Evolutionary conservation across 2,888 invertebrate species (phyloP).

Genomic region (Biston stratarius): DNA sequence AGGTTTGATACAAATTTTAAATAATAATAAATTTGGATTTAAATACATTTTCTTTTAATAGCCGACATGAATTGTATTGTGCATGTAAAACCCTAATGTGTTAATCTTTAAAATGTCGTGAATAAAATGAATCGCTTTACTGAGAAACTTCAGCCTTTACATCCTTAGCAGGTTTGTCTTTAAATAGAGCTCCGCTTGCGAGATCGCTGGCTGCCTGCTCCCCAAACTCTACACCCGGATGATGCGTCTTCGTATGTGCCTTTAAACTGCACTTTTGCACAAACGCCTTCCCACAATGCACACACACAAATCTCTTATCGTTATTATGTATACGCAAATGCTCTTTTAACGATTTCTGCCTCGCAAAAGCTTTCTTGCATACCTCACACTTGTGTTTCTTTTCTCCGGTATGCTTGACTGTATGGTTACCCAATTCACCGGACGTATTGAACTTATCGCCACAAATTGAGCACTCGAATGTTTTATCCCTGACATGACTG

Average conservation of each 20-base stretch:
- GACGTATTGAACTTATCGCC: constrained; percentile 66
- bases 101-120: neutral
- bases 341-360: constrained; percentile 49
- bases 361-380: constrained; percentile 18
- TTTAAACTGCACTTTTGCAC: constrained; percentile 59
- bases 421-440: constrained; percentile 66
- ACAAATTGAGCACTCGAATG: constrained; percentile 67
- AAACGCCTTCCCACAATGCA: constrained; percentile 63
- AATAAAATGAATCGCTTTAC: neutral
- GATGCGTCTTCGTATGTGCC: constrained; percentile 10
- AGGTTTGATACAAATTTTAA: too few species aligned
- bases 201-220: neutral
- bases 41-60: too few species aligned
- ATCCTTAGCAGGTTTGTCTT: neutral
- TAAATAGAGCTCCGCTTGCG: constrained; percentile 5
- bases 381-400: constrained; percentile 54
- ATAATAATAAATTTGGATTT: too few species aligned
- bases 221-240: neutral
- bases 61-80: too few species aligned
- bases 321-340: constrained; percentile 19
- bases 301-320: constrained; percentile 46
- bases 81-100: neutral
- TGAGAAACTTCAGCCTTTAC: neutral
- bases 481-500: constrained; percentile 69
- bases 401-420: constrained; percentile 68